Evolutionary conservation across 2,888 invertebrate species (phyloP), one percentile per base, ranked within the genome.

Genomic region (Archips crataeganus): DNA sequence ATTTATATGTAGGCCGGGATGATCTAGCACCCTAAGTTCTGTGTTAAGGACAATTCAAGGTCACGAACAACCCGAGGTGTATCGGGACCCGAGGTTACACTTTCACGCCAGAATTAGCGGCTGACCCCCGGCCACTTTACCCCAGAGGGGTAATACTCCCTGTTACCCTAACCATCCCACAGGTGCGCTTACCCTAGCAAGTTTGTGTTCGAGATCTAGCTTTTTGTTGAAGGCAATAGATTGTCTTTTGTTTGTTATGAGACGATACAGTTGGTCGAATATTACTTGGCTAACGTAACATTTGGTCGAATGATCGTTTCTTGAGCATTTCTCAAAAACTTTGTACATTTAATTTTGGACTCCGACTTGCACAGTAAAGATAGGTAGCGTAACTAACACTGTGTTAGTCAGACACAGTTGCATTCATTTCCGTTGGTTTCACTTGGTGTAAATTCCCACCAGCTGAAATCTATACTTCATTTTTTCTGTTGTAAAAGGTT

Each of bases 21-120:
- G 23, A 23, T 74, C 74, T 60, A 70, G 74, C 15, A 23, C 3
- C 23, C 39, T 15, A 54, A 45, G 49, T 11, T 74, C 70, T 36
- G 9, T 65, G 70, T 34, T 47, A 23, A 70, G 74, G 74, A 74
- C 74, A 42, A 65, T 60, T 74, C 74, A 74, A 74, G 74, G 70
- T 74, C 70, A 65, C 60, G 57, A 9, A 42, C 64, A 45, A 34
- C 34, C 59, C 54, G 23, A 51, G 67, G 42, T 61, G 59, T 42
- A 54, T 39, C 60, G 23, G 59, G 36, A 34, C n/a, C 67, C 10
- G 72, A 62, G 47, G 67, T 63, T 72, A 60, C 64, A 57, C 59
- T 65, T 59, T 63, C 36, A 63, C 39, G 51, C 65, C 54, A 10
- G 49, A 66, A 66, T 65, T 65, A 65, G 67, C 67, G 57, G 62